Evolutionary conservation across 2,888 invertebrate species (phyloP).

Genomic region (Tipula vernalis): DNA sequence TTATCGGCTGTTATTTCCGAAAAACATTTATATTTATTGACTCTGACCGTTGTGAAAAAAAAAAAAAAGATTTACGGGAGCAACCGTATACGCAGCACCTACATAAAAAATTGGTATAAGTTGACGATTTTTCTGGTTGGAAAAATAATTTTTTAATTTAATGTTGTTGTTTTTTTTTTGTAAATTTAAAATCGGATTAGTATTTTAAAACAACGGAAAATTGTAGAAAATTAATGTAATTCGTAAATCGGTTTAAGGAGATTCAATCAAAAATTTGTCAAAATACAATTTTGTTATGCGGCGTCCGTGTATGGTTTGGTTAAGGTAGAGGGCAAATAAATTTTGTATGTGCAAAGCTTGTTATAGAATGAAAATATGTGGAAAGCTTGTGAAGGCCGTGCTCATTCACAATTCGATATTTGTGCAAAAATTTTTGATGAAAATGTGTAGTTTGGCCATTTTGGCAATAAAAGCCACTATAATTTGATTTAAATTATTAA

Average conservation of each 20-base stretch:
- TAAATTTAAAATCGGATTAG: not conserved
- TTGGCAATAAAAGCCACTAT: too few relatives aligned
- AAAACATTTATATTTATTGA: not conserved
- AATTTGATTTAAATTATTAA: too few relatives aligned
- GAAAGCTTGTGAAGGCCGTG: too few relatives aligned
- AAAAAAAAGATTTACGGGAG: not conserved
- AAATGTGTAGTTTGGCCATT: too few relatives aligned
- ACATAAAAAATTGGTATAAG: not conserved
- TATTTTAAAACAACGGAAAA: not conserved
- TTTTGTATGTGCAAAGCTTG: too few relatives aligned
- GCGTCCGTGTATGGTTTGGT: too few relatives aligned
- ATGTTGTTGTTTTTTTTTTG: not conserved
- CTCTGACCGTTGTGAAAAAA: not conserved
- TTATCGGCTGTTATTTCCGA: constrained; percentile 4
- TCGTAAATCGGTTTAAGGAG: not conserved
- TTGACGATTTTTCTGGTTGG: not conserved
- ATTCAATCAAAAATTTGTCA: not conserved
- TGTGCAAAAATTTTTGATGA: too few relatives aligned
- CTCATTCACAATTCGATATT: too few relatives aligned
- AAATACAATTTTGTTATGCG: not conserved
- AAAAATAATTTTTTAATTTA: not conserved
- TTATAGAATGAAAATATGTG: too few relatives aligned
- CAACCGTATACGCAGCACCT: too few relatives aligned
- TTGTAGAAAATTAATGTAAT: not conserved
- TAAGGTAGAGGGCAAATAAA: too few relatives aligned